A percentile compares a stretch with the other conserved stretches of the same genome.
Evolutionary conservation across 1,140 invertebrate species (phyloP).

Genomic region (Pachyrhynchus sulphureomaculatus): DNA sequence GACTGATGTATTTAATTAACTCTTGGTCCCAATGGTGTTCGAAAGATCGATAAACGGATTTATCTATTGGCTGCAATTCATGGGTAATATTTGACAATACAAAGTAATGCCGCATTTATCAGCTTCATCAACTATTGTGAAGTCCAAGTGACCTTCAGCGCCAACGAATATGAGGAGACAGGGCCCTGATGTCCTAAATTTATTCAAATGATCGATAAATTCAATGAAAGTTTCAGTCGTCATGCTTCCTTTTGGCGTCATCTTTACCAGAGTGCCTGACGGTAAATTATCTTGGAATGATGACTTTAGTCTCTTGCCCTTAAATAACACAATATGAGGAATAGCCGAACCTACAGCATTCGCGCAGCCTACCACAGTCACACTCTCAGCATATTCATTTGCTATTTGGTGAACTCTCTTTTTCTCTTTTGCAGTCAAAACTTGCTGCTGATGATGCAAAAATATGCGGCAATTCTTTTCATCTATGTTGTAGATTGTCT

Average conservation of each 20-base stretch:
- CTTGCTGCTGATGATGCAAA: no score
- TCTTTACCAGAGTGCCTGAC: no score
- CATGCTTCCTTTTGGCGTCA: slow-evolving; percentile 20
- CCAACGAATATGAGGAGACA: slow-evolving; percentile 49
- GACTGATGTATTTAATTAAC: slow-evolving; percentile 29
- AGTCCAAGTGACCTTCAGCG: slow-evolving; percentile 44
- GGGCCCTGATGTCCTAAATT: slow-evolving; percentile 41
- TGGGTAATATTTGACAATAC: slow-evolving; percentile 50
- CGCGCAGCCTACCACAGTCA: no score
- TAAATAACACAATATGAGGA: no score
- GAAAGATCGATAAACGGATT: slow-evolving; percentile 46
- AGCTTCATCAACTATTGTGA: slow-evolving; percentile 25
- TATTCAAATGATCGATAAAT: slow-evolving; percentile 44
- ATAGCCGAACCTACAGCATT: no score
- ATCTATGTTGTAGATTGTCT: no score
- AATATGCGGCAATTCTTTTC: no score
- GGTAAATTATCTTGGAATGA: no score
- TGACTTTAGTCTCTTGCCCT: no score
- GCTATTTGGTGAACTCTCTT: no score
- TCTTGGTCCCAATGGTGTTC: slow-evolving; percentile 50
- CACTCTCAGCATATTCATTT: no score
- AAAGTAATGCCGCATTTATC: slow-evolving; percentile 40
- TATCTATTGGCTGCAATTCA: slow-evolving; percentile 51
- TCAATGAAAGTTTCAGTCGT: slow-evolving; percentile 42
- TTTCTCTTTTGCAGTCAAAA: no score